Evolutionary conservation across 1,140 invertebrate genomes (phyloP), one percentile per base, ranked within the genome.

Genomic region (Brachionus paranguensis): DNA sequence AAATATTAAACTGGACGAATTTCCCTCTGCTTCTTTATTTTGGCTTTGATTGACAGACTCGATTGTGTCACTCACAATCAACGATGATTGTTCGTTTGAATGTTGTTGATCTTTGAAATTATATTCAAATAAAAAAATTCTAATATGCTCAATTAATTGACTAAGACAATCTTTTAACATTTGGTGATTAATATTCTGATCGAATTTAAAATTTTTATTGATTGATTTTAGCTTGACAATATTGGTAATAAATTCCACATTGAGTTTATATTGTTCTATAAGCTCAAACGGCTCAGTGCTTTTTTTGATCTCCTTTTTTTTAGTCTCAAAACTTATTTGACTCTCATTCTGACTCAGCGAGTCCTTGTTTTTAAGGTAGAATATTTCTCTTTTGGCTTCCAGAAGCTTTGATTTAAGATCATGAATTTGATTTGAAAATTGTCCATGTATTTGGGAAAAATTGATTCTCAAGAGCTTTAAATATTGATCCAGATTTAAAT

Each of bases 211-310:
- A 76, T 76, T 50, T 50, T 76, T 76, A 50, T 76, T 27, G 8
- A 76, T 53, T 50, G 43, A 14, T 76, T 81, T 81, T 10, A 81
- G 53, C 33, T 81, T 81, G 12, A 20, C 53, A 17, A 81, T n/a
- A 47, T 81, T 81, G 1, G 78, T 45, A 12, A 81, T 64, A 47
- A 81, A 81, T 64, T 81, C 78, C 37, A 68, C 60, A 68, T 81
- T 81, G 14, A 55, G 29, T 64, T 81, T 76, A 27, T 37, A 76
- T 76, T 76, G 43, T 20, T 41, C 37, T 41, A 20, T n/a, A 8
- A 72, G n/a, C 17, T 17, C 3, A 41, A 11, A 33, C 17, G 7
- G 1, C 8, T 60, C 1, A 10, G 53, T 20, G 53, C 20, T 24
- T 0, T 8, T 20, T 55, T 55, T 17, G n/a, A 55, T 20, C n/a